Evolutionary conservation across 2,797 vertebrate genomes (phyloP), one percentile per base, ranked within the genome.

Genomic region (Sebastes oblongus): DNA sequence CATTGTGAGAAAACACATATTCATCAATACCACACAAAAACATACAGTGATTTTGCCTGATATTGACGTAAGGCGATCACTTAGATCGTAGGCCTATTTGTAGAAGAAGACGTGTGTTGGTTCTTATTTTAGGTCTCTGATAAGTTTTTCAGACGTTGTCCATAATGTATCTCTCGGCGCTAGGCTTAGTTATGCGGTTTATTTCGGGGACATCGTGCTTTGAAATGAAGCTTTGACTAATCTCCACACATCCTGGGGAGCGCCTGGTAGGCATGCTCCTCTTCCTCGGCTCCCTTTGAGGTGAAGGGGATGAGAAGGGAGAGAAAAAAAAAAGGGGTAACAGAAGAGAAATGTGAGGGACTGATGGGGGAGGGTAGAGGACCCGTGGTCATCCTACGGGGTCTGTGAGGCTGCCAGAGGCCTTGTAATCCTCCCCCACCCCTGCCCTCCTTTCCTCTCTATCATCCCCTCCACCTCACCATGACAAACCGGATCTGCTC

Each of bases 401-500:
- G 75, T 62, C 61, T 52, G 11, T 22, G 25, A 82, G 36, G 72
- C 84, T 92, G 89, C 89, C 89, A 91, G 66, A 83, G 82, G 83
- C 82, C 78, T 85, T 93, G 89, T 94, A 92, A 92, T 92, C 88
- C 85, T 27, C 73, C 88, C 59, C 56, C 68, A 62, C 55, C 84
- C 52, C 72, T 74, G 69, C 79, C 77, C 77, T 77, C 76, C 59
- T 71, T 61, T 64, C 52, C 67, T 77, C 81, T 65, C 86, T 73
- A 77, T 89, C 82, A 90, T 86, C 74, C 62, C 75, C 74, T 80
- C 85, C 83, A 85, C 90, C 87, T 86, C 84, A 83, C 89, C 89
- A 90, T 93, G 91, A 92, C 92, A 88, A 93, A 94, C 80, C 68
- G 81, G 89, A 91, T 94, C 81, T 79, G 84, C 87, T 86, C 90